Conservation (phyloP, 2,888 invertebrate species). For the Bellardia bayeri region DNA sequence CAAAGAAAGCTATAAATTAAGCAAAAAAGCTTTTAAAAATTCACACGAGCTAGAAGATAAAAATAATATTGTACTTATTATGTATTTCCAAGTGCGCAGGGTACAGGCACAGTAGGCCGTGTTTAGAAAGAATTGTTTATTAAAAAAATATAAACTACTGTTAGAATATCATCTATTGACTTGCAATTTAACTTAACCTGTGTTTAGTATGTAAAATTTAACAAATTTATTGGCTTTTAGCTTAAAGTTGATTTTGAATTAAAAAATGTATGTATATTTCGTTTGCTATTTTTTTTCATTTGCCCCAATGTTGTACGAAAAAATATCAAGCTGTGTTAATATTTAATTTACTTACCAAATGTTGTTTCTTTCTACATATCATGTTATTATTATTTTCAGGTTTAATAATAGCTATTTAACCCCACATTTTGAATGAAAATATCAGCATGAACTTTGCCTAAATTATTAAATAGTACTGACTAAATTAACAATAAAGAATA, state of each 20-base stretch:
- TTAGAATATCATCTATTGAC: too few species aligned
- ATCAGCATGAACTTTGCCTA: slow-evolving; percentile 34
- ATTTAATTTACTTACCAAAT: not conserved
- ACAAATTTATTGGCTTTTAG: too few species aligned
- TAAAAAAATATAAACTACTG: too few species aligned
- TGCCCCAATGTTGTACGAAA: not conserved
- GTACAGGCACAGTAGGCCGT: not conserved
- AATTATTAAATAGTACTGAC: not conserved
- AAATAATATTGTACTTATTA: not conserved
- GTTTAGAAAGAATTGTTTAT: too few species aligned
- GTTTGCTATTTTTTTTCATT: too few species aligned
- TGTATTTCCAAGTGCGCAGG: not conserved
- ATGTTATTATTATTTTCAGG: slow-evolving; percentile 3
- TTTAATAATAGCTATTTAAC: slow-evolving; percentile 39
- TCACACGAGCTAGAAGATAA: slow-evolving; percentile 35
- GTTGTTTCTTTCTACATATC: not conserved
- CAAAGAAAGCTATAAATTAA: not conserved
- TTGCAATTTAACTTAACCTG: too few species aligned
- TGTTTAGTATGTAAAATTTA: too few species aligned
- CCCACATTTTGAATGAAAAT: slow-evolving; percentile 42
- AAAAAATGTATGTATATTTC: too few species aligned
- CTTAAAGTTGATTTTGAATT: too few species aligned
- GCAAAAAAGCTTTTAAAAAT: slow-evolving; percentile 8
- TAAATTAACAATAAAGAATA: not conserved
- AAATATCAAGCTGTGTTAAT: not conserved